Percentiles rank a stretch among this genome's conserved stretches.
Conservation (phyloP, 2,113 vertebrate species). For the Paradisaea rubra region DNA sequence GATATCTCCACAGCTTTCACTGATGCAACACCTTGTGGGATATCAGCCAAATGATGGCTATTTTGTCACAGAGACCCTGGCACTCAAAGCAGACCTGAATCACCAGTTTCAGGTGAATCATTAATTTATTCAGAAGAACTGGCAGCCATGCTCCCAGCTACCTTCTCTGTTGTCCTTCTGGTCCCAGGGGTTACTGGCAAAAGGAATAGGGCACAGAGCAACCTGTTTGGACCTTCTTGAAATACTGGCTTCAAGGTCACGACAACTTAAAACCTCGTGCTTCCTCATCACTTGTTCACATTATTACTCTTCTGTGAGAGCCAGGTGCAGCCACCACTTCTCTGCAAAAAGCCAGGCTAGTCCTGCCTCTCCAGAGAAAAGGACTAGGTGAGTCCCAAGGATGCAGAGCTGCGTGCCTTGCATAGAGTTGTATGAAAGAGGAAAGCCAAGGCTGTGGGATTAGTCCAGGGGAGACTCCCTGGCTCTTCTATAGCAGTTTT, state of each 20-base stretch:
- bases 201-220: background rate
- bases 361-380: background rate
- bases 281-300: background rate
- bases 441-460: background rate
- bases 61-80: background rate
- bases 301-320: background rate
- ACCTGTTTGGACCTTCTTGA: background rate
- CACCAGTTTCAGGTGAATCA: background rate
- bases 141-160: background rate
- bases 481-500: background rate
- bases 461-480: background rate
- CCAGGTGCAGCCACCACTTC: background rate
- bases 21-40: background rate
- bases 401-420: background rate
- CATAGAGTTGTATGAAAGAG: background rate
- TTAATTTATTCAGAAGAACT: background rate
- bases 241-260: background rate
- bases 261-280: background rate
- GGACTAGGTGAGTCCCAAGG: background rate
- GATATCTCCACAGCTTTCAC: background rate
- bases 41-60: background rate
- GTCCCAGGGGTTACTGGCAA: background rate
- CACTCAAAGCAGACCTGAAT: background rate
- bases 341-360: background rate
- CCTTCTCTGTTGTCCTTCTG: background rate